A percentile compares a stretch with the other conserved stretches of the same genome.
phyloP scores from a whole-genome alignment of 2,113 vertebrate genomes.

The Diadophis punctatus region DNA sequence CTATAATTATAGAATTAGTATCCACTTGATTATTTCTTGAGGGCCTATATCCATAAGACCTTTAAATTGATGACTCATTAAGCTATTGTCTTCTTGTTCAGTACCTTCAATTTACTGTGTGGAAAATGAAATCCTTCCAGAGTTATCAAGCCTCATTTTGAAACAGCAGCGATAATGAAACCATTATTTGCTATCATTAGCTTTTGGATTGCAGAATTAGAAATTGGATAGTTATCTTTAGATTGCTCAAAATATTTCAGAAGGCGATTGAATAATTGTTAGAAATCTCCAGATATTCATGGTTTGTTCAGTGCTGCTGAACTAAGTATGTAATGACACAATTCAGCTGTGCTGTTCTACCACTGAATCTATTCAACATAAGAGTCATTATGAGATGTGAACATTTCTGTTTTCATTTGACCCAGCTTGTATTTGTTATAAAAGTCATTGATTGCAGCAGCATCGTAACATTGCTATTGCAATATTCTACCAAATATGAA shows the following conservation, averaged over 20 bases:
- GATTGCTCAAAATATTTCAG: background rate
- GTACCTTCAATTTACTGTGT: background rate
- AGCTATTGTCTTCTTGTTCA: background rate
- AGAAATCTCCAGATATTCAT: background rate
- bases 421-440: background rate
- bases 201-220: background rate
- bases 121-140: background rate
- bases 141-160: background rate
- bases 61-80: background rate
- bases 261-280: background rate
- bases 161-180: background rate
- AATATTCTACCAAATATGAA: background rate
- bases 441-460: background rate
- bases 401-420: background rate
- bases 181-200: background rate
- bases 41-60: background rate
- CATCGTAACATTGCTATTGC: background rate
- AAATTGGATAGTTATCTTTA: background rate
- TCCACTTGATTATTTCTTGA: background rate
- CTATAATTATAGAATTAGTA: background rate
- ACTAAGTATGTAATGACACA: background rate
- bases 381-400: background rate
- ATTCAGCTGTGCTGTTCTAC: background rate
- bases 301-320: background rate
- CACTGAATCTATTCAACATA: background rate